Evolutionary conservation across 2,113 vertebrate species (phyloP).

Genomic region (Promerops cafer): DNA sequence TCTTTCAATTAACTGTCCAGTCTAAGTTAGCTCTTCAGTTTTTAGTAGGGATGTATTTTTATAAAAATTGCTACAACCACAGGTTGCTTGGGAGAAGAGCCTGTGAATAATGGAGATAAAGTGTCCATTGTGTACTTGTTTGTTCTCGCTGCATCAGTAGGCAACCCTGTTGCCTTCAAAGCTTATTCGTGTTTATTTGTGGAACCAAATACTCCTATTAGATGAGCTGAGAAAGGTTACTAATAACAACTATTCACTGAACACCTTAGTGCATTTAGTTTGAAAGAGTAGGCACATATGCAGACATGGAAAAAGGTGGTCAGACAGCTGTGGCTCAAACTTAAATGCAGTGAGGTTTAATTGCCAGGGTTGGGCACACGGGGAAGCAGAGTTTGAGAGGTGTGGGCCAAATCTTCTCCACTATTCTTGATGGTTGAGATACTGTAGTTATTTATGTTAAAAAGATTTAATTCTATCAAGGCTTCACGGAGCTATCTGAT

Average conservation of each 20-base stretch:
- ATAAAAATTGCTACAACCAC: not conserved
- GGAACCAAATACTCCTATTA: not conserved
- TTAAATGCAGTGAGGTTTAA: not conserved
- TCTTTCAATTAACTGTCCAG: not conserved
- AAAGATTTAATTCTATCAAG: not conserved
- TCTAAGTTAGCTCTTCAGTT: not conserved
- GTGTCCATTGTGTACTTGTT: not conserved
- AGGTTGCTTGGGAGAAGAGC: not conserved
- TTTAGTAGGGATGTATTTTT: not conserved
- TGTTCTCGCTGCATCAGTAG: not conserved
- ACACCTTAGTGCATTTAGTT: not conserved
- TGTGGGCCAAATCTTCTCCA: not conserved
- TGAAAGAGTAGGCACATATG: not conserved
- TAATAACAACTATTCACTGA: not conserved
- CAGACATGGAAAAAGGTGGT: not conserved
- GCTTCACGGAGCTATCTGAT: not conserved
- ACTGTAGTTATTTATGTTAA: not conserved
- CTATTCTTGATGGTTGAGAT: not conserved
- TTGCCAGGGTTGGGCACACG: not conserved
- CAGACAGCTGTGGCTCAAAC: not conserved
- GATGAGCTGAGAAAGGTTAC: not conserved
- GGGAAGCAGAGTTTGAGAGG: not conserved
- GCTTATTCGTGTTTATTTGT: not conserved
- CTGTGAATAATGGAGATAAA: not conserved
- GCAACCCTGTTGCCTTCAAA: not conserved